Base-by-base conservation (phyloP, 2,797 vertebrate genomes). In the Sebastes hopkinsi region DNA sequence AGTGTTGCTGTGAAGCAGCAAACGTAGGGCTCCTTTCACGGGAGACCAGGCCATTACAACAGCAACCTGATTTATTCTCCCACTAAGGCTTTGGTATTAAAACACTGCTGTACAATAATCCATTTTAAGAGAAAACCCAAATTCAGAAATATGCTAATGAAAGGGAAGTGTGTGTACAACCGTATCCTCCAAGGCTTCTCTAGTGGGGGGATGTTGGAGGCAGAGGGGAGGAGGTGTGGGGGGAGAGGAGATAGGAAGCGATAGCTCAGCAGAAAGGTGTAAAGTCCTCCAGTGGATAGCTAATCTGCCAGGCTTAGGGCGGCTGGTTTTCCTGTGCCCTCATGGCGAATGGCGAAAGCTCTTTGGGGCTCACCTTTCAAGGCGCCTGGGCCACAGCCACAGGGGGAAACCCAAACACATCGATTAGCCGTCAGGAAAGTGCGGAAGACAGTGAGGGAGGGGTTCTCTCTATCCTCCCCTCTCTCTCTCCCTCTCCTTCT, bases 181-280 rank as follows among this genome's bases (percentile, higher is more conserved):
- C 16, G 20, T 74, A 73, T 85, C 50, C 86, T 88, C 73, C 10
- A 18, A 84, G 83, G 83, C 75, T 77, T 76, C 56, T 83, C 46
- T 23, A 56, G 67, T 62, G 76, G 85, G 69, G 64, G 77, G 71
- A 71, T 82, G 76, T 83, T 79, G 34, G 75, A 77, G 85, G 76
- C 20, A 56, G 84, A 80, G 70, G 59, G 76, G 36, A 29, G 70
- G 77, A n/a, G 67, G 75, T 60, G 74, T 52, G 52, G 68, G 42
- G 25, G 66, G 59, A 42, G 75, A 79, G 77, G 60, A 67, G 77
- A 87, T 79, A 83, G 85, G 86, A 94, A 92, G 87, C 9, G 84
- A 87, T 89, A 86, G 84, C 87, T 94, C 87, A 93, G 90, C 90
- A 92, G 84, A 92, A 92, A 92, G 89, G 79, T 88, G 85, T 85